phyloP scores from a whole-genome alignment of 2,888 invertebrate species.

The Hecatera dysodea region DNA sequence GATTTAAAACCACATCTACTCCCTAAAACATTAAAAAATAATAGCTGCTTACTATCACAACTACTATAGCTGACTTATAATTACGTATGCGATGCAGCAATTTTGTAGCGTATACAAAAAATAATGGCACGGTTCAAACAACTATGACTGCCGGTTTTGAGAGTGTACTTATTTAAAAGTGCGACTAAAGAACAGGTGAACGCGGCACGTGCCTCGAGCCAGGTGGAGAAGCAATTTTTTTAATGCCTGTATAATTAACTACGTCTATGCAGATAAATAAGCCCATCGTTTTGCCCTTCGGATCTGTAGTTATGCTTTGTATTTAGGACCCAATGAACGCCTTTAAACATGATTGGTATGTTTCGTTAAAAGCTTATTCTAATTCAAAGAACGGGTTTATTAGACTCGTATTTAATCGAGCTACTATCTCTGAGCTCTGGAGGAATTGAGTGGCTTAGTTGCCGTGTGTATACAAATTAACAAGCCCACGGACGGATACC shows the following conservation, averaged over 20 bases:
- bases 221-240: conserved; percentile 78
- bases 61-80: conserved; percentile 55
- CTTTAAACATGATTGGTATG: conserved; percentile 24
- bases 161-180: conserved; percentile 72
- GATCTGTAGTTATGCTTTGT: conserved; percentile 12
- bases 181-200: conserved; percentile 82
- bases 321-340: conserved; percentile 11
- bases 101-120: conserved; percentile 71
- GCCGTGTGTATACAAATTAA: conserved; percentile 38
- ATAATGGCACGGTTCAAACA: conserved; percentile 70
- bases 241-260: conserved; percentile 69
- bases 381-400: conserved; percentile 62
- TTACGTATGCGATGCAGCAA: conserved; percentile 62
- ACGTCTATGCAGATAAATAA: conserved; percentile 66
- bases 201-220: conserved; percentile 80
- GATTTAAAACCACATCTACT: conserved; percentile 53
- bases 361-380: conserved; percentile 43
- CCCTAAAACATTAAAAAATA: conserved; percentile 57
- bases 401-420: conserved; percentile 60
- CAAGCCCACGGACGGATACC: conserved; percentile 62
- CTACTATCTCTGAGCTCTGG: conserved; percentile 40
- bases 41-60: conserved; percentile 52
- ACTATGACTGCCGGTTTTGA: conserved; percentile 65
- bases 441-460: conserved; percentile 26
- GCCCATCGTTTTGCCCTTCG: conserved; percentile 22